Conservation (phyloP, 2,888 invertebrate species). For the Andrena trimmerana region DNA sequence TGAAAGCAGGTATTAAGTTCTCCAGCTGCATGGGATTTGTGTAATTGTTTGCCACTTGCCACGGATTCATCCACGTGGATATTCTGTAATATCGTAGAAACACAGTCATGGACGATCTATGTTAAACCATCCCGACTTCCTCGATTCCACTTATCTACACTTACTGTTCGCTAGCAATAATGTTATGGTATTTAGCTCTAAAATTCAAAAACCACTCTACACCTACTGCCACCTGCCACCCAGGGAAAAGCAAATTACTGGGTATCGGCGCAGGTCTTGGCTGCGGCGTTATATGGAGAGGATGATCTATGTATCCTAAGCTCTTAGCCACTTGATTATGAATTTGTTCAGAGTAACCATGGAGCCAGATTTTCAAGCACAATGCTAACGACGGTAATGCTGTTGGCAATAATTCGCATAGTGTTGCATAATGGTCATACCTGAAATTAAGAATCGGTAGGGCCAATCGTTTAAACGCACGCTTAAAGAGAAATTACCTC, state of each 20-base stretch:
- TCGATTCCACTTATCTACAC: conserved; percentile 67
- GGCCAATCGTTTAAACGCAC: background rate
- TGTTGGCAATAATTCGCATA: conserved; percentile 89
- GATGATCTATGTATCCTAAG: conserved; percentile 84
- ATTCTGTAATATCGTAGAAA: conserved; percentile 85
- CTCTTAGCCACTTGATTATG: conserved; percentile 84
- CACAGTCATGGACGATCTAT: background rate
- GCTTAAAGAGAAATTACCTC: conserved; percentile 85
- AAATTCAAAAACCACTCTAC: conserved; percentile 86
- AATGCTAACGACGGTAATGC: conserved; percentile 88
- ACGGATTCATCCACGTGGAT: conserved; percentile 90
- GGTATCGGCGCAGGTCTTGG: conserved; percentile 85
- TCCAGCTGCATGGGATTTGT: conserved; percentile 89
- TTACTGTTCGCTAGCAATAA: conserved; percentile 87
- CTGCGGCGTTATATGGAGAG: conserved; percentile 82
- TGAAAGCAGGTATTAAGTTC: conserved; percentile 86
- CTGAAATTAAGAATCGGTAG: conserved; percentile 81
- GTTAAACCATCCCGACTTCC: background rate
- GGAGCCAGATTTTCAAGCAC: conserved; percentile 87
- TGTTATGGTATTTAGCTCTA: conserved; percentile 85
- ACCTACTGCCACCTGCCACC: conserved; percentile 85
- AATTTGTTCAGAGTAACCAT: conserved; percentile 85
- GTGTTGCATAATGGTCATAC: conserved; percentile 90
- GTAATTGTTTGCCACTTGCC: conserved; percentile 89
- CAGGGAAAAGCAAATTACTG: conserved; percentile 83